Evolutionary conservation across 2,113 vertebrate species (phyloP).

Genomic region (Terrapene triunguis): DNA sequence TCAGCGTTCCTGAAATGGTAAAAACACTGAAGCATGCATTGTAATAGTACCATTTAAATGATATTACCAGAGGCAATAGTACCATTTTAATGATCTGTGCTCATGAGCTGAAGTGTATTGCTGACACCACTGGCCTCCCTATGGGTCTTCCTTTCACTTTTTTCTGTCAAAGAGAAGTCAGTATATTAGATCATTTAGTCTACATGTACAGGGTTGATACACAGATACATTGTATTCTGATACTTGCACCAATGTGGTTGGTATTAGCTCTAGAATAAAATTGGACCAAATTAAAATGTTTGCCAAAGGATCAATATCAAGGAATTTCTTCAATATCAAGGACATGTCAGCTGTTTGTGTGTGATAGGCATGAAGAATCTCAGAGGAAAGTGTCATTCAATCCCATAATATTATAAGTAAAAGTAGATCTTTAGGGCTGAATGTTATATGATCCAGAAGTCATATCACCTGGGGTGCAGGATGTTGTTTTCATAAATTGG

Average conservation of each 20-base stretch:
- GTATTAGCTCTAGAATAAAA: background rate
- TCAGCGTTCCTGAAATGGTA: background rate
- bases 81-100: background rate
- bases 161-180: background rate
- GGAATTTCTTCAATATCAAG: background rate
- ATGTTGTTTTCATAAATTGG: conserved; percentile 41
- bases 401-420: background rate
- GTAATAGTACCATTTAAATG: background rate
- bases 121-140: background rate
- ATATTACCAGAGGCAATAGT: background rate
- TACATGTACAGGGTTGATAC: background rate
- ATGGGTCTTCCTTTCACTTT: background rate
- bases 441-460: background rate
- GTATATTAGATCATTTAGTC: background rate
- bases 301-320: background rate
- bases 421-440: conserved; percentile 17
- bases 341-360: background rate
- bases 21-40: background rate
- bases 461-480: background rate
- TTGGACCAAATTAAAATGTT: background rate
- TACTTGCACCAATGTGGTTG: background rate
- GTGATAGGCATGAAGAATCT: background rate
- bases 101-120: background rate
- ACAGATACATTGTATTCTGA: background rate
- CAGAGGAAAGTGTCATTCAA: background rate